Evolutionary conservation across 2,888 invertebrate species (phyloP).

Genomic region (Callyntrura sp.): DNA sequence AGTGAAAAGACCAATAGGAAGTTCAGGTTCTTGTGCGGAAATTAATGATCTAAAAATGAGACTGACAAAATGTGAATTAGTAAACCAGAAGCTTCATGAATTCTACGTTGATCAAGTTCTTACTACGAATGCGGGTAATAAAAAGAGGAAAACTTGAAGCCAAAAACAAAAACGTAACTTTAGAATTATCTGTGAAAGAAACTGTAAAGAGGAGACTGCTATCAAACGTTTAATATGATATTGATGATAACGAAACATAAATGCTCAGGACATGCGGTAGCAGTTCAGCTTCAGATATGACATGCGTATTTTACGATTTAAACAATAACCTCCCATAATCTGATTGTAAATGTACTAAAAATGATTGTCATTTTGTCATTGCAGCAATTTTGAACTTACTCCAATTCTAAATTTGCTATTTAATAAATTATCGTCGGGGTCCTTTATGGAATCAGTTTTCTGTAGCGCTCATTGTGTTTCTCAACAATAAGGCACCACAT

Average conservation of each 20-base stretch:
- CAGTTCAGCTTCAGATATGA: constrained; percentile 46
- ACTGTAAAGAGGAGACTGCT: constrained; percentile 76
- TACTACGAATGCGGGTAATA: constrained; percentile 40
- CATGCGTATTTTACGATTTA: constrained; percentile 52
- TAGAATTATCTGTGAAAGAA: constrained; percentile 63
- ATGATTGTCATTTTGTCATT: background rate
- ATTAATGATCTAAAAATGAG: constrained; percentile 81
- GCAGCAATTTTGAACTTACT: constrained; percentile 28
- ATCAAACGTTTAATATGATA: constrained; percentile 68
- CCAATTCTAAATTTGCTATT: constrained; percentile 49
- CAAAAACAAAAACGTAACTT: constrained; percentile 20
- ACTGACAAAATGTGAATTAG: constrained; percentile 79
- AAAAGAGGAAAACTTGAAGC: constrained; percentile 70
- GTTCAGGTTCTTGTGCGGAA: constrained; percentile 74
- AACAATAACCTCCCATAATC: constrained; percentile 19
- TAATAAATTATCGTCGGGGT: constrained; percentile 13
- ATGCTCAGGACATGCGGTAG: constrained; percentile 75
- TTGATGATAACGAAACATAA: constrained; percentile 62
- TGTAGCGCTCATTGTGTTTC: background rate
- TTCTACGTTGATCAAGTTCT: constrained; percentile 81
- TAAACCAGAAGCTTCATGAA: constrained; percentile 81
- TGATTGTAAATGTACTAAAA: background rate
- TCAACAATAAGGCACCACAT: background rate
- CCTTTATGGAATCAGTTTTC: background rate
- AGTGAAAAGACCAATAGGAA: constrained; percentile 63